Evolutionary conservation across 2,888 invertebrate species (phyloP).

Genomic region (Mimachlamys varia): DNA sequence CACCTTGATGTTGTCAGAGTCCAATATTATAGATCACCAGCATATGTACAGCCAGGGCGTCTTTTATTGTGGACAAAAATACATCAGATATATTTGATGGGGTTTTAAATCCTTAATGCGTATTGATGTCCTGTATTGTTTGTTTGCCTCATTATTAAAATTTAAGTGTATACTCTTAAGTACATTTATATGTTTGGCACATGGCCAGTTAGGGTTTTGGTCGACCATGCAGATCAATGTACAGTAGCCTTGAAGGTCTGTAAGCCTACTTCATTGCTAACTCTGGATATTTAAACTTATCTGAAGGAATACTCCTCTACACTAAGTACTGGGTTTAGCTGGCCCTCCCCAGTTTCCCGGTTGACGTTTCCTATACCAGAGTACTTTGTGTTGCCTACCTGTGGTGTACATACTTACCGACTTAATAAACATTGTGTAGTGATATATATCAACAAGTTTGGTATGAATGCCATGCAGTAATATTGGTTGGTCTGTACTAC

Average conservation of each 20-base stretch:
- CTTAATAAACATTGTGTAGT: background rate
- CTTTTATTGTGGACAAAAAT: background rate
- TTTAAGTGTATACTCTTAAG: background rate
- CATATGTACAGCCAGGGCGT: background rate
- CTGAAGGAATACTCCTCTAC: background rate
- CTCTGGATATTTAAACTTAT: background rate
- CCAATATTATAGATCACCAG: background rate
- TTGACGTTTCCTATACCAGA: background rate
- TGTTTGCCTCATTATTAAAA: constrained; percentile 2
- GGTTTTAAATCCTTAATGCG: background rate
- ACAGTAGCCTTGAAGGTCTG: background rate
- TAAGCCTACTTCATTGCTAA: background rate
- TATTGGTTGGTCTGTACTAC: background rate
- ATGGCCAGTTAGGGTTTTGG: background rate
- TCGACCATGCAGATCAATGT: background rate
- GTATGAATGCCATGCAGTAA: constrained; percentile 12
- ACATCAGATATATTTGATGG: constrained; percentile 9
- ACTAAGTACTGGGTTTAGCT: background rate
- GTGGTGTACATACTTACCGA: background rate
- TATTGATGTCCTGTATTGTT: constrained; percentile 11
- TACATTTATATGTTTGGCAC: background rate
- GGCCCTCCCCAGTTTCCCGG: background rate
- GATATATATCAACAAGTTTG: background rate
- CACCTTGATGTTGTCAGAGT: background rate
- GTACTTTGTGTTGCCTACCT: background rate